A percentile compares a stretch with the other conserved stretches of the same genome.
These are phyloP conservation scores for Agrilus mali DNA, from an alignment of 2,888 invertebrate genomes.

Conservation along the genomic window DNA sequence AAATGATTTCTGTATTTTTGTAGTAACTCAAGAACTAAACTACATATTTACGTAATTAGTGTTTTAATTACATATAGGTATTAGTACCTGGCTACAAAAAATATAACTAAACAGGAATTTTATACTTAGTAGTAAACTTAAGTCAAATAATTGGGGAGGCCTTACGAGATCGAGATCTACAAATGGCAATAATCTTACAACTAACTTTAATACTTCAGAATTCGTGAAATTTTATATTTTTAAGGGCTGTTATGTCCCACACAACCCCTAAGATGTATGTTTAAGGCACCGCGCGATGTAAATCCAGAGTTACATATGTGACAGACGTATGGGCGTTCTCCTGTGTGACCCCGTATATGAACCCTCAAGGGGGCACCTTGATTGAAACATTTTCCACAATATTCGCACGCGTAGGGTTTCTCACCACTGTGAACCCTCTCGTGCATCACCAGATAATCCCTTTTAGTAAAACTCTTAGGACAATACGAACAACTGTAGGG, in stretches of 20 bases:
- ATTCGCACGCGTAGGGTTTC: slow-evolving; percentile 47
- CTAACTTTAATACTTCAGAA: no score
- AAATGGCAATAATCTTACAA: no score
- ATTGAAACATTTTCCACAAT: slow-evolving; percentile 49
- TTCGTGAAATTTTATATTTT: no score
- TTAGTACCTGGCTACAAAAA: no score
- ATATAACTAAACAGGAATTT: no score
- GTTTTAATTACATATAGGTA: no score
- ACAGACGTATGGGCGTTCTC: slow-evolving; percentile 46
- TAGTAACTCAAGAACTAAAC: no score
- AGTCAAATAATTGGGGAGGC: no score
- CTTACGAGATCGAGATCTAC: no score
- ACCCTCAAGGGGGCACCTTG: slow-evolving; percentile 48
- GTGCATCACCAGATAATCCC: slow-evolving; percentile 41
- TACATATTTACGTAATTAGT: no score
- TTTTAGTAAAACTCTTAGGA: slow-evolving; percentile 26
- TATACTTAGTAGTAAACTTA: no score
- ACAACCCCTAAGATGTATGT: slow-evolving; percentile 42
- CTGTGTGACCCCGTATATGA: slow-evolving; percentile 48
- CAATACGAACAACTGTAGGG: slow-evolving; percentile 27
- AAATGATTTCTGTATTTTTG: no score
- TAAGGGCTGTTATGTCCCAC: slow-evolving; percentile 25
- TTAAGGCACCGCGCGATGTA: slow-evolving; percentile 45
- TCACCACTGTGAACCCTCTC: slow-evolving; percentile 49
- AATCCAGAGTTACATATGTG: slow-evolving; percentile 44